Conservation (phyloP, 2,113 vertebrate genomes). For the Procavia capensis region DNA sequence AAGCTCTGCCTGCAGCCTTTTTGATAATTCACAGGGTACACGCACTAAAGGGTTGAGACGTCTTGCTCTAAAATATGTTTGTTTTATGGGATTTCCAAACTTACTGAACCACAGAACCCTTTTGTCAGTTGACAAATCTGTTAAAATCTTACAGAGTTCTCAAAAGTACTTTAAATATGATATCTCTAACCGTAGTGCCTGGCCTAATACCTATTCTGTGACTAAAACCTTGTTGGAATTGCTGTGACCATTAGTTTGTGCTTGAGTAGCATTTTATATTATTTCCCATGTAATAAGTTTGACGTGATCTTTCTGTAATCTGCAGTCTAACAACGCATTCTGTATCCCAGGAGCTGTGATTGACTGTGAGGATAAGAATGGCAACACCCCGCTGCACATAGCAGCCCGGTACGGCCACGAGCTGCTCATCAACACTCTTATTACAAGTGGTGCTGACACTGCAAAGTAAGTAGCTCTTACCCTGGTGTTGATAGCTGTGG, state of each 20-base stretch:
- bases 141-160: conserved; percentile 23
- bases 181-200: not conserved
- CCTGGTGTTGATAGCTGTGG: not conserved
- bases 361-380: conserved; percentile 98
- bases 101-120: not conserved
- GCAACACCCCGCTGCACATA: conserved; percentile 98
- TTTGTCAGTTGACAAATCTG: conserved; percentile 34
- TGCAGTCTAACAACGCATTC: conserved; percentile 12
- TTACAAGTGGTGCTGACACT: conserved; percentile 96
- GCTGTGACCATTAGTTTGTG: not conserved
- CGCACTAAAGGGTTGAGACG: not conserved
- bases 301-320: not conserved
- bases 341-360: conserved; percentile 94
- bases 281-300: not conserved
- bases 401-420: conserved; percentile 98
- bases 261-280: not conserved
- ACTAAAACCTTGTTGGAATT: conserved; percentile 42
- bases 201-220: not conserved
- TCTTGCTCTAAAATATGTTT: conserved; percentile 24
- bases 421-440: conserved; percentile 98
- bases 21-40: not conserved
- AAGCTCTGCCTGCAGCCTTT: not conserved
- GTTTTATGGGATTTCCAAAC: conserved; percentile 4
- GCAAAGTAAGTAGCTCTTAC: conserved; percentile 92
- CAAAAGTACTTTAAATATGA: not conserved